Evolutionary conservation across 2,888 invertebrate species (phyloP), one percentile per base, ranked within the genome.

Genomic region (Trachelus stipa): DNA sequence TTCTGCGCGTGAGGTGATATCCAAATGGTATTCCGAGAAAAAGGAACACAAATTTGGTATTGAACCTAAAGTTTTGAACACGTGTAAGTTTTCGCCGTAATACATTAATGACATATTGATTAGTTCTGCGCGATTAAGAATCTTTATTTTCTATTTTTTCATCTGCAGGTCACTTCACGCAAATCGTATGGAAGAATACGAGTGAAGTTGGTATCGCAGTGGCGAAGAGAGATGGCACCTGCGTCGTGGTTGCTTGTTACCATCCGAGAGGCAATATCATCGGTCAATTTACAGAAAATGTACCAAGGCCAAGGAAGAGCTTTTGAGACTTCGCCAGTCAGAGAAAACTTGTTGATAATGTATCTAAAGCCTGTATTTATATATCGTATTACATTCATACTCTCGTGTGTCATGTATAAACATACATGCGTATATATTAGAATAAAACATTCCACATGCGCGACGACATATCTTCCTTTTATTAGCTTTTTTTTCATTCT

Each of bases 181-280:
- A 97, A 92, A 94, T 97, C 0, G 93, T 97, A n/a, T 97, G 97
- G 97, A 96, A 95, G 88, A 94, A 93, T 56, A 95, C 95, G 4
- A 94, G 92, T 83, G 95, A 96, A 87, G 91, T 97, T 80, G 97
- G 97, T 0, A 94, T 97, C 3, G 97, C 95, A 1, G 94, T 94
- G 87, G 96, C 96, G 6, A 95, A 92, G 88, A 92, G 91, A 69
- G 92, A 92, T 74, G 94, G 93, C 11, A 91, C 91, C 69, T 92
- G 93, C 76, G 92, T 93, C 77, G 93, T 94, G 12, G 95, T 95
- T 0, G 94, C 93, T 73, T 94, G 94, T 88, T 95, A 95, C 87
- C 91, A 92, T 85, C 95, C 95, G 0, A 92, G 94, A 12, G 95
- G 95, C 75, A 95, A 95, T 85, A 91, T 92, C 77, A 91, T 92